Percentiles rank a stretch among this genome's conserved stretches.
Conservation (phyloP, 2,888 invertebrate genomes). For the Cosmorhoe ocellata region DNA sequence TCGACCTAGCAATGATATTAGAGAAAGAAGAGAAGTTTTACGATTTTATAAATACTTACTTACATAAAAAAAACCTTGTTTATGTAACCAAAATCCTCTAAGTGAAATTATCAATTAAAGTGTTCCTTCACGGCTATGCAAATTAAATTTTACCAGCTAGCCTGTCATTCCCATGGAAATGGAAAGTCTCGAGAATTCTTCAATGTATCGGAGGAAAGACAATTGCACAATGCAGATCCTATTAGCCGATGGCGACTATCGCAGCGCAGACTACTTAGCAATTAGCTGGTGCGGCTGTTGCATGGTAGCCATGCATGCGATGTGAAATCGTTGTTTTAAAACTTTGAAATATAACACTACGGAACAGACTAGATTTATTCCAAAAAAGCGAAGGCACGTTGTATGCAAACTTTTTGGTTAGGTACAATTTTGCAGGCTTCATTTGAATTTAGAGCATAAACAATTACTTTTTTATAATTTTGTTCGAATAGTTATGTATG, state of each 20-base stretch:
- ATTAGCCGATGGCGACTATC: conserved; percentile 36
- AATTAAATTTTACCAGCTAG: conserved; percentile 6
- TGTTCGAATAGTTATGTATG: not conserved
- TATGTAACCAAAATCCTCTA: not conserved
- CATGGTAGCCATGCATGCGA: conserved; percentile 22
- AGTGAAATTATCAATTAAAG: not conserved
- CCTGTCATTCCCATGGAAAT: conserved; percentile 41
- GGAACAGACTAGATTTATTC: too few species aligned
- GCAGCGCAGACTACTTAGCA: conserved; percentile 28
- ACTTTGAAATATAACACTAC: not conserved
- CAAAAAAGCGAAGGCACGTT: too few species aligned
- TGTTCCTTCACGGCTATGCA: not conserved
- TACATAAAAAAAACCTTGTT: too few species aligned
- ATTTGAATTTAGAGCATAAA: too few species aligned
- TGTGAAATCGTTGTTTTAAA: conserved; percentile 23
- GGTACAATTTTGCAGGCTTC: too few species aligned
- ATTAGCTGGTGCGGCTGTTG: conserved; percentile 29
- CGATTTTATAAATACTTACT: too few species aligned
- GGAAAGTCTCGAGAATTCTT: conserved; percentile 45
- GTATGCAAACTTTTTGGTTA: too few species aligned
- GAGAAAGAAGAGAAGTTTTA: too few species aligned
- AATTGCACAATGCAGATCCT: conserved; percentile 45
- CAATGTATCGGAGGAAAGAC: conserved; percentile 37
- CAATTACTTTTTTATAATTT: too few species aligned
- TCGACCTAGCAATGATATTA: too few species aligned